These are phyloP conservation scores for Drosophila ananassae DNA, from an alignment of 1,140 invertebrate genomes.

Conservation along the genomic window DNA sequence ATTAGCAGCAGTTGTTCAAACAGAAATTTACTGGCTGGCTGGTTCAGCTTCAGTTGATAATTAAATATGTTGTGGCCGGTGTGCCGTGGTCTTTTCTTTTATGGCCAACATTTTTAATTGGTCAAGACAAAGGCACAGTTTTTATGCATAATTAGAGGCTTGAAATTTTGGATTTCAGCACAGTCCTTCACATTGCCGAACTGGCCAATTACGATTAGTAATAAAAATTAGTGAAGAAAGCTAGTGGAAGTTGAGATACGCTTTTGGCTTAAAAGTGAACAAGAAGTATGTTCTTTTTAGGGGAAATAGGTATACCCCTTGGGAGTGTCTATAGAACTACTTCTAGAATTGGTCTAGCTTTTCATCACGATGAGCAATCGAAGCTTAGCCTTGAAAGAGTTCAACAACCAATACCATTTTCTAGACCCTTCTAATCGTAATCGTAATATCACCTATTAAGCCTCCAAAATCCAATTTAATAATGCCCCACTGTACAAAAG, in stretches of 20 bases:
- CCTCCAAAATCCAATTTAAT: neutral
- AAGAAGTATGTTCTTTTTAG: too few relatives aligned
- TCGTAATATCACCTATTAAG: neutral
- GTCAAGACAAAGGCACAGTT: constrained; percentile 60
- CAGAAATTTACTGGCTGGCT: constrained; percentile 10
- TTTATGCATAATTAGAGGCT: constrained; percentile 68
- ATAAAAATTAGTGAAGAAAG: constrained; percentile 6
- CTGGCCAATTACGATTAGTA: constrained; percentile 5
- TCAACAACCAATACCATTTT: neutral
- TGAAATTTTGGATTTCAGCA: constrained; percentile 35
- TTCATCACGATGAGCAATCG: neutral
- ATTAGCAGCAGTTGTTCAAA: constrained; percentile 63
- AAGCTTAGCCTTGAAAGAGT: neutral
- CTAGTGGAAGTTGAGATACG: neutral
- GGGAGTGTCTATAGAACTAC: too few relatives aligned
- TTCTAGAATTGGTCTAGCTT: neutral
- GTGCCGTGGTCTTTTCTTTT: constrained; percentile 10
- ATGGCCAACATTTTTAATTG: constrained; percentile 45
- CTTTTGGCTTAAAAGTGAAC: too few relatives aligned
- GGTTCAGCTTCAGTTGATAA: constrained; percentile 46
- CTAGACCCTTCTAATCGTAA: neutral
- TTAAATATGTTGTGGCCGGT: constrained; percentile 20
- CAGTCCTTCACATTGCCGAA: constrained; percentile 58
- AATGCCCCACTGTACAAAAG: neutral
- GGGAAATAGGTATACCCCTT: too few relatives aligned